Base-by-base conservation (phyloP, 2,888 invertebrate genomes). In the Ormyrus pomaceus region DNA sequence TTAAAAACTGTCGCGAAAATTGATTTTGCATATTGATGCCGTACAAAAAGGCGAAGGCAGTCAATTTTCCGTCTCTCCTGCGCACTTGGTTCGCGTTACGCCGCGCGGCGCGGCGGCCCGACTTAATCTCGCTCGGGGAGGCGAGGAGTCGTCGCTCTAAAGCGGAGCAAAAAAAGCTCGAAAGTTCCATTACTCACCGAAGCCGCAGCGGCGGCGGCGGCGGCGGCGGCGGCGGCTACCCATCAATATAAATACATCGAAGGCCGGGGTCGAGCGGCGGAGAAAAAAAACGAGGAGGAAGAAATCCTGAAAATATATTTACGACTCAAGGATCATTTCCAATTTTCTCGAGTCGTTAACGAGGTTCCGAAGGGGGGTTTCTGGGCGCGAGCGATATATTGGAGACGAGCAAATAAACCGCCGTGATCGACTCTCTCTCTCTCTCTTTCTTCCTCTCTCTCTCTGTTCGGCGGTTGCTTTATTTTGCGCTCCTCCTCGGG, bases 351-450 rank as follows among this genome's bases (percentile, higher is more conserved):
- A 82, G 82, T 77, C 72, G 82, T 82, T 82, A 82, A 82, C 82
- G 79, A 82, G 82, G 69, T 65, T 65, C 19, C 62, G 51, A 58
- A 13, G 66, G 61, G 53, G 55, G 34, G 48, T 48, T 34, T 7
- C 50, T 48, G 64, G 8, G 59, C 58, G 50, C 77, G 68, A 55
- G 50, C 70, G 77, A 70, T 59, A 65, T 65, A 74, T 65, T 19
- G 74, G 50, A 55, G 56, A 68, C 65, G 75, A 65, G 68, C 71
- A 75, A 78, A 46, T 13, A 45, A 5, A 3, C n/a, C 45, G 34
- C 66, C 69, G 65, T 75, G 85, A 87, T 87, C 83, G 84, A 83
- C 83, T 84, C 73, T 69, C 74, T 46, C 72, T 61, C 79, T 34
- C 72, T 13, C 72, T 50, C 69, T 72, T 77, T 59, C 72, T 59